Percentiles rank a stretch among this genome's conserved stretches.
Conservation (phyloP, 2,888 invertebrate genomes). For the Sepioteuthis lessoniana region DNA sequence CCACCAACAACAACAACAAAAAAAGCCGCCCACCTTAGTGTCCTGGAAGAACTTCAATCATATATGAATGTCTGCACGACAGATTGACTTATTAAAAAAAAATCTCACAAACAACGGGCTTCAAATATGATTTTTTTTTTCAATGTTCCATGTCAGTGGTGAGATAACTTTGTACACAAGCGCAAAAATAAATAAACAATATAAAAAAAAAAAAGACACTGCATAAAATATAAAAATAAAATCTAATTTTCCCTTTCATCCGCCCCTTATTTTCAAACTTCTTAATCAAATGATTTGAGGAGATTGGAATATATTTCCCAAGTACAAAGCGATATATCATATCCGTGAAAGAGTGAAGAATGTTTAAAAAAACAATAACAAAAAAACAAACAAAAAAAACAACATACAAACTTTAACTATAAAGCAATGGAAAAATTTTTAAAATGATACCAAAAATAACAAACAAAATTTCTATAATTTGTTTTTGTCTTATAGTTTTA, state of each 20-base stretch:
- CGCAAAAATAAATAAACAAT: neutral
- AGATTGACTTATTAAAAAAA: neutral
- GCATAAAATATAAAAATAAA: no score
- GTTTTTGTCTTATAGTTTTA: neutral
- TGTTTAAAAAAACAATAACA: neutral
- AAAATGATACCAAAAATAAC: no score
- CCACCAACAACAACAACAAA: no score
- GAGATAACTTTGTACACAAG: neutral
- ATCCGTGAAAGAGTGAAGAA: neutral
- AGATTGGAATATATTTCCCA: neutral
- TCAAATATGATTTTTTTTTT: neutral
- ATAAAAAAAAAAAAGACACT: neutral
- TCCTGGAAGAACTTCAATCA: neutral
- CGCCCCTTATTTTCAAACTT: neutral
- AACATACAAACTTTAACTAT: no score
- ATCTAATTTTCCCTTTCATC: neutral
- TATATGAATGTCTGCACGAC: neutral
- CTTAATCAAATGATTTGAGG: neutral
- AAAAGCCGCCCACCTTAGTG: neutral
- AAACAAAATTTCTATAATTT: neutral
- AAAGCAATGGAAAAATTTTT: no score
- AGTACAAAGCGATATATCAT: neutral
- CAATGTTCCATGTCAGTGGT: neutral
- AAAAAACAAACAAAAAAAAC: no score
- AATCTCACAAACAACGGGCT: neutral